Base-by-base conservation (phyloP, 2,797 vertebrate species). In the Momotus momota region DNA sequence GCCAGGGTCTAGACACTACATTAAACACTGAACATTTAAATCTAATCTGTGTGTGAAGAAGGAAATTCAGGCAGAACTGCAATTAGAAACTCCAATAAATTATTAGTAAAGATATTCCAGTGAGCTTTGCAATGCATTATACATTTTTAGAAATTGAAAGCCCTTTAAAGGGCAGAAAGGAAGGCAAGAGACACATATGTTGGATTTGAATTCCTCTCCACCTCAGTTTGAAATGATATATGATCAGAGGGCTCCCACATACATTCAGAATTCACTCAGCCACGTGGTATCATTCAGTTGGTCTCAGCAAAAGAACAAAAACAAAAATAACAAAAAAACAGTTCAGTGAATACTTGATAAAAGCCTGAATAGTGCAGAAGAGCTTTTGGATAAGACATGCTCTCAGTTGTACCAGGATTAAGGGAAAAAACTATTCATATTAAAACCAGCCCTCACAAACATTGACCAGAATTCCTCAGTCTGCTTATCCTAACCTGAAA, bases 161-260 rank as follows among this genome's bases (percentile, higher is more conserved):
- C n/a, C 29, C 74, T 80, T 90, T 92, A 92, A 95, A 95, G 80
- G 85, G 72, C 94, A 88, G 65, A 86, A 88, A 90, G 64, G 75
- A 87, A 91, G 41, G 64, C 86, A 60, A 87, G 27, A 93, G 16
- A 69, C 33, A 69, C 78, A 67, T 65, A 92, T 79, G 82, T 48
- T 83, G 87, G 57, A 67, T 91, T 26, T 61, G n/a, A 87, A 89
- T 78, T 57, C 40, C 29, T 67, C 74, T 54, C 51, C 66, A 19
- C 31, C 78, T 83, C 65, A 73, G 64, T 49, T 31, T 67, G 64
- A 75, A 70, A 79, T 81, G 62, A n/a, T 31, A 13, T 14, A 40
- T 1, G 12, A 91, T 60, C 48, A 86, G 73, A 93, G 62, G 86
- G 94, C 88, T 96, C 80, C 70, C 83, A 83, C 65, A 64, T 45